A percentile compares a stretch with the other conserved stretches of the same genome.
phyloP scores from a whole-genome alignment of 1,140 invertebrate genomes.

The Drosophila orena region DNA sequence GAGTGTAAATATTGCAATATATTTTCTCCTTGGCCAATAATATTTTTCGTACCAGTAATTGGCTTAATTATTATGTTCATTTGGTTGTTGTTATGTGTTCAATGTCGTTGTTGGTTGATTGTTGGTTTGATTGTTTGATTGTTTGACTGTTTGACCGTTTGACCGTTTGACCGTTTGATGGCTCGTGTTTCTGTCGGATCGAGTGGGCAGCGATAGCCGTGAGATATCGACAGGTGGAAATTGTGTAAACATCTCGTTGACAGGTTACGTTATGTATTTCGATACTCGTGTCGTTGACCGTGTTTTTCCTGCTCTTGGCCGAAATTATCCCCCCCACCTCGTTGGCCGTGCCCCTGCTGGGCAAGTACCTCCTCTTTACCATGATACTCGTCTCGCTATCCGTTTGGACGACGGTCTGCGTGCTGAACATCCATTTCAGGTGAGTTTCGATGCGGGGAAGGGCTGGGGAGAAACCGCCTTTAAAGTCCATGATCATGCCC shows the following conservation, averaged over 20 bases:
- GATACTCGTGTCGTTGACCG: slow-evolving; percentile 98
- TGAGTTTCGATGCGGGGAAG: slow-evolving; percentile 86
- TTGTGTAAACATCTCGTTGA: slow-evolving; percentile 82
- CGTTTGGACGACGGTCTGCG: slow-evolving; percentile 98
- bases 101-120: slow-evolving; percentile 61
- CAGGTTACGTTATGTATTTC: slow-evolving; percentile 97
- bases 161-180: slow-evolving; percentile 42
- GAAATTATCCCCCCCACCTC: slow-evolving; percentile 99
- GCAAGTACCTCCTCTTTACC: slow-evolving; percentile 98
- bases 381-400: slow-evolving; percentile 99
- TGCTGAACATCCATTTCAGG: slow-evolving; percentile 99
- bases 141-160: slow-evolving; percentile 49
- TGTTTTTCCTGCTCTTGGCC: slow-evolving; percentile 98
- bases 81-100: slow-evolving; percentile 62
- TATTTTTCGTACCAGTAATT: slow-evolving; percentile 53
- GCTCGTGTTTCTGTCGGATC: slow-evolving; percentile 18
- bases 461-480: background rate
- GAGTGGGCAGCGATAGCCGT: slow-evolving; percentile 8
- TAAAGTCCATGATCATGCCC: background rate
- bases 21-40: background rate
- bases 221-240: slow-evolving; percentile 50
- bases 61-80: slow-evolving; percentile 34
- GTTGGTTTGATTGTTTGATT: slow-evolving; percentile 52
- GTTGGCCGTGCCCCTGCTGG: slow-evolving; percentile 97
- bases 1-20: background rate